Evolutionary conservation across 2,888 invertebrate genomes (phyloP), one percentile per base, ranked within the genome.

Genomic region (Drosophila subquinaria): DNA sequence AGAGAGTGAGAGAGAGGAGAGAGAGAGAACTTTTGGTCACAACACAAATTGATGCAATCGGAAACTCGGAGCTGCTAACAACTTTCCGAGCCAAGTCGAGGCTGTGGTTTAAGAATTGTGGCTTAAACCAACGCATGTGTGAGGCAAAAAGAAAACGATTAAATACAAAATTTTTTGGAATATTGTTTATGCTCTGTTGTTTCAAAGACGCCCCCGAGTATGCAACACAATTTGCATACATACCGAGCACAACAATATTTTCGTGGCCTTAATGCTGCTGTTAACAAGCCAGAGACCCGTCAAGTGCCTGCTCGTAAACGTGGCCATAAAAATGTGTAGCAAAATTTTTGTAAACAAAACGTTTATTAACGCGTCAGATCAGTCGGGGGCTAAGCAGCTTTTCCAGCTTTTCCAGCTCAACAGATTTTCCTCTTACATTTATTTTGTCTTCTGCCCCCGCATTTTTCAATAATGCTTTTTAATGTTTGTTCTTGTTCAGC

Each of bases 211-310:
- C 76, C 82, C 76, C 35, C n/a, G 82, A 78, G 79, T 53, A 66
- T 57, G 79, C 69, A 66, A 9, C 47, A 48, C 59, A 75, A 84
- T 87, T 87, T 87, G 70, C 78, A 81, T 81, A 68, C 43, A 50
- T 50, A 50, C 50, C 67, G 8, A 8, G 30, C 30, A 35, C 73
- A 36, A 59, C 73, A 36, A 59, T 60, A 43, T 63, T 79, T 11
- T 11, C 23, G 35, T 23, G 27, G 56, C 70, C 73, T 70, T 79
- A 73, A 88, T 79, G 69, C 64, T 50, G 55, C 52, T 76, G 85
- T 76, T 79, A 55, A 72, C 73, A 73, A 62, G 66, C 65, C 43
- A 55, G n/a, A 27, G 53, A 66, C 55, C 51, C 52, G 43, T 62
- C 56, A 23, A 57, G 61, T 61, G 17, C 36, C 57, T 51, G 57